These are phyloP conservation scores for Furcula furcula DNA, from an alignment of 2,888 invertebrate genomes.

Conservation along the genomic window DNA sequence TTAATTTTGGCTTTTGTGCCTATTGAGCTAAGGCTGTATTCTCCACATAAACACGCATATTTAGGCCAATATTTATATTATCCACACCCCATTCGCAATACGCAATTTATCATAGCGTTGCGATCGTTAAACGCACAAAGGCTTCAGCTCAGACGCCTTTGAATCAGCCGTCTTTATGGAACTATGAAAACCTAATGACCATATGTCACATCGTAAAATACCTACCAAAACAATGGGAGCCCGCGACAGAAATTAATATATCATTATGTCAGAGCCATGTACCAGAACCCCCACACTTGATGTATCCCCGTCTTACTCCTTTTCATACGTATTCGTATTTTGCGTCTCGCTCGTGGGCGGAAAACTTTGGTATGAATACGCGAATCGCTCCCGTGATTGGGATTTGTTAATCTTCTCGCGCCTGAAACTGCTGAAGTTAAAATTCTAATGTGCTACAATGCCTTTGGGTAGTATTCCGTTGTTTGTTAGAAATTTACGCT, in stretches of 20 bases:
- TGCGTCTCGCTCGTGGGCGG: slow-evolving; percentile 49
- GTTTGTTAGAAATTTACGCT: slow-evolving; percentile 27
- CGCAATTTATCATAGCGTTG: slow-evolving; percentile 59
- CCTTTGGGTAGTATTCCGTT: slow-evolving; percentile 55
- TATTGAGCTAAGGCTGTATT: not conserved
- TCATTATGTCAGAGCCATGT: slow-evolving; percentile 80
- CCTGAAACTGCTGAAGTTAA: slow-evolving; percentile 62
- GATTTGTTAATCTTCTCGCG: slow-evolving; percentile 72
- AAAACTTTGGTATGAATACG: slow-evolving; percentile 67
- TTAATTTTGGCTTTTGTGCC: too few relatives aligned
- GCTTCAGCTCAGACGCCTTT: slow-evolving; percentile 50
- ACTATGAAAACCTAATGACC: slow-evolving; percentile 81
- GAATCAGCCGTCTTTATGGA: slow-evolving; percentile 69
- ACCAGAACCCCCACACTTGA: slow-evolving; percentile 47
- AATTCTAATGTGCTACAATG: slow-evolving; percentile 68
- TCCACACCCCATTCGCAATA: slow-evolving; percentile 31
- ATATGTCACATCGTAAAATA: slow-evolving; percentile 78
- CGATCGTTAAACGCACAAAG: slow-evolving; percentile 72
- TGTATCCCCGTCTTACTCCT: slow-evolving; percentile 37
- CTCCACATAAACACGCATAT: not conserved
- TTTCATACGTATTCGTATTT: slow-evolving; percentile 10
- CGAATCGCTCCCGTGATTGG: slow-evolving; percentile 72
- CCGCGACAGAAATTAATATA: slow-evolving; percentile 81
- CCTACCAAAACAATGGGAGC: slow-evolving; percentile 78
- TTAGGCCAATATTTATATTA: slow-evolving; percentile 12